Evolutionary conservation across 1,140 invertebrate species (phyloP).

Genomic region (Drosophila tsacasi): DNA sequence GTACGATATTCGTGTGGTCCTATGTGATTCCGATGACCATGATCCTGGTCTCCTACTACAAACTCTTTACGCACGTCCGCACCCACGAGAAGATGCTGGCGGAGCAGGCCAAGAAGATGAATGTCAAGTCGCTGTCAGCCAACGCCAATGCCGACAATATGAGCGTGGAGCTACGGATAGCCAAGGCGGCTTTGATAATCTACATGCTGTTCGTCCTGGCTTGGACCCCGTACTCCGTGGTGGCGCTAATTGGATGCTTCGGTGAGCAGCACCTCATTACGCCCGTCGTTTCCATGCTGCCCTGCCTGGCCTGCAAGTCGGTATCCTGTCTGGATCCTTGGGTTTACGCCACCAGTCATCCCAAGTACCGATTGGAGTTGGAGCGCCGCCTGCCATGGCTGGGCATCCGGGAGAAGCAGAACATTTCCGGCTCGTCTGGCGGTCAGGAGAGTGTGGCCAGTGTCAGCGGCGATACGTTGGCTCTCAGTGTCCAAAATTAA

Average conservation of each 20-base stretch:
- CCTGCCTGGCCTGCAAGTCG: conserved; percentile 89
- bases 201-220: conserved; percentile 90
- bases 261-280: conserved; percentile 89
- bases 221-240: conserved; percentile 91
- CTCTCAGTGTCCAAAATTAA: conserved; percentile 72
- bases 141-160: conserved; percentile 88
- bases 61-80: conserved; percentile 88
- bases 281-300: conserved; percentile 90
- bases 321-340: conserved; percentile 92
- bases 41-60: conserved; percentile 90
- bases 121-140: conserved; percentile 90
- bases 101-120: conserved; percentile 93
- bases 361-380: conserved; percentile 90
- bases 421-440: conserved; percentile 24
- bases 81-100: conserved; percentile 92
- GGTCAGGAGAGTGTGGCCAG: conserved; percentile 67
- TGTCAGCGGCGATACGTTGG: conserved; percentile 71
- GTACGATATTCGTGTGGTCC: conserved; percentile 89
- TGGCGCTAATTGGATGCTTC: conserved; percentile 90
- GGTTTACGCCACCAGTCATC: conserved; percentile 92
- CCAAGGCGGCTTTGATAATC: conserved; percentile 91
- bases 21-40: conserved; percentile 89
- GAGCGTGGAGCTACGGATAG: conserved; percentile 90
- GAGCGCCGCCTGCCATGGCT: conserved; percentile 90
- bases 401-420: conserved; percentile 87